These are phyloP conservation scores for Hypanus sabinus DNA, from an alignment of 2,113 vertebrate genomes.

Conservation along the genomic window DNA sequence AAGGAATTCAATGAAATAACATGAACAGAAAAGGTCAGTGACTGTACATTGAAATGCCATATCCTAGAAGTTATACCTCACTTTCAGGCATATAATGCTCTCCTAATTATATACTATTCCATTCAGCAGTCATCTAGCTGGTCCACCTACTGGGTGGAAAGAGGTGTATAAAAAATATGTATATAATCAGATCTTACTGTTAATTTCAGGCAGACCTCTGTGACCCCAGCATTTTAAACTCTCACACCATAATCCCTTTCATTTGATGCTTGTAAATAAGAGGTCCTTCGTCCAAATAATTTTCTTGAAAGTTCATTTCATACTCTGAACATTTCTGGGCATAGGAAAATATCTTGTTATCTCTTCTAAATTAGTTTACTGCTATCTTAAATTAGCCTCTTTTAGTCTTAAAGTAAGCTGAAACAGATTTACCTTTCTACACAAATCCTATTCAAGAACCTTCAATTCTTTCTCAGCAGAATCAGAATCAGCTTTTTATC, in stretches of 20 bases:
- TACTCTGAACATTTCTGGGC: background rate
- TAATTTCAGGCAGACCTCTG: background rate
- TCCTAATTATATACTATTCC: too few relatives aligned
- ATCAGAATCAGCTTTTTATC: too few relatives aligned
- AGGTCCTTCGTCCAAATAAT: background rate
- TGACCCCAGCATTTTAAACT: background rate
- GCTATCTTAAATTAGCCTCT: background rate
- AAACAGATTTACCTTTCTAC: background rate
- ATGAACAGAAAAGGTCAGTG: too few relatives aligned
- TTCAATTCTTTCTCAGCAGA: background rate
- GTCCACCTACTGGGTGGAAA: background rate
- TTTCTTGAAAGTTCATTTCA: background rate
- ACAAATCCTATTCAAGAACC: background rate
- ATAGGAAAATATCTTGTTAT: background rate
- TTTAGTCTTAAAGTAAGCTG: background rate
- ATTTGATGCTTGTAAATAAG: background rate
- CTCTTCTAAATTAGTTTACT: background rate
- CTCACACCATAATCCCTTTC: too few relatives aligned
- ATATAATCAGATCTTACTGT: background rate
- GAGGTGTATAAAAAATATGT: background rate
- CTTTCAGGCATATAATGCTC: too few relatives aligned
- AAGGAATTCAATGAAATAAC: too few relatives aligned
- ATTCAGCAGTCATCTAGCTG: too few relatives aligned
- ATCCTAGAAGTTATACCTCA: too few relatives aligned
- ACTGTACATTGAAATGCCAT: too few relatives aligned